Conservation (phyloP, 2,888 invertebrate genomes). For the Latheticus oryzae region DNA sequence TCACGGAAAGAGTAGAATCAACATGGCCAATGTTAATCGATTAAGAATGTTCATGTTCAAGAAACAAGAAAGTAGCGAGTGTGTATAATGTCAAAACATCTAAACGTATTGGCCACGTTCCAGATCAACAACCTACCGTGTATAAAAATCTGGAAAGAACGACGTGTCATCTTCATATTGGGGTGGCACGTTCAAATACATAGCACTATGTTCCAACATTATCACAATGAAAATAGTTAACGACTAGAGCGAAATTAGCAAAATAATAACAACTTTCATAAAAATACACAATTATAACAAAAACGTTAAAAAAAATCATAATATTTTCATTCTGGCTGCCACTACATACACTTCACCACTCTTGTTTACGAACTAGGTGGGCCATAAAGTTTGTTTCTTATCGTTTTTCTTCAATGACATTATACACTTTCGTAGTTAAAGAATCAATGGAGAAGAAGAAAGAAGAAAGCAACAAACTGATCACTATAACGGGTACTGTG, state of each 20-base stretch:
- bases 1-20: too few species aligned
- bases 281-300: conserved; percentile 26
- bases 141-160: conserved; percentile 64
- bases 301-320: too few species aligned
- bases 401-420: conserved; percentile 3
- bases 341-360: conserved; percentile 5
- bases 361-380: neutral
- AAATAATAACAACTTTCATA: conserved; percentile 13
- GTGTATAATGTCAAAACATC: too few species aligned
- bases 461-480: too few species aligned
- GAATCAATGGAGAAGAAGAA: conserved; percentile 1
- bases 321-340: conserved; percentile 19
- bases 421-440: neutral
- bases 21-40: too few species aligned
- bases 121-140: conserved; percentile 56
- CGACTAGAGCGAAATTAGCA: conserved; percentile 44
- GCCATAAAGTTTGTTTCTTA: conserved; percentile 1
- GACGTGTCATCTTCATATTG: conserved; percentile 62
- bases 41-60: too few species aligned
- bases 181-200: conserved; percentile 63
- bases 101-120: conserved; percentile 1
- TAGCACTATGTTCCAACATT: conserved; percentile 64
- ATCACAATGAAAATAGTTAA: conserved; percentile 46
- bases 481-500: conserved; percentile 16
- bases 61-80: too few species aligned